Conservation (phyloP, 2,888 invertebrate species). For the Heliothis peltigera region DNA sequence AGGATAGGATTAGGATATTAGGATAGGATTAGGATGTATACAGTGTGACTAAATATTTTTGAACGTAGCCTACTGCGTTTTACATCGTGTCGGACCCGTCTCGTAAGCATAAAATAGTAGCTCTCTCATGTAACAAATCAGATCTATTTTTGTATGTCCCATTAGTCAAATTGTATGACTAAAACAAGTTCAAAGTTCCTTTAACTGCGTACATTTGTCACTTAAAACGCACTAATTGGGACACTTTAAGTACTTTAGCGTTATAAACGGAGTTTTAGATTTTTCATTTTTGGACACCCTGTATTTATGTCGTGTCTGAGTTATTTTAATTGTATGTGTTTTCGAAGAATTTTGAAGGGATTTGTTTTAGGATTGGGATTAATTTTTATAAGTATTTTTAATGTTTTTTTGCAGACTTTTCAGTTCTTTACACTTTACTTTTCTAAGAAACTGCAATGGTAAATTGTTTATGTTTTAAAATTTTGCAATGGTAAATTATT, state of each 20-base stretch:
- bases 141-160: slow-evolving; percentile 81
- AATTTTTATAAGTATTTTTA: no score
- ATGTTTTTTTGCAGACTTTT: no score
- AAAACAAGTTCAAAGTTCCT: slow-evolving; percentile 76
- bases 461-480: no score
- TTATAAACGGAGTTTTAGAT: slow-evolving; percentile 57
- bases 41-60: no score
- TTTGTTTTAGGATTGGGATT: not conserved
- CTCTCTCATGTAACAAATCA: slow-evolving; percentile 76
- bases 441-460: no score
- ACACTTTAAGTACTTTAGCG: slow-evolving; percentile 64
- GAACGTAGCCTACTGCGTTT: not conserved
- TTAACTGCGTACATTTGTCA: slow-evolving; percentile 75
- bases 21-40: no score
- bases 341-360: not conserved
- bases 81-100: slow-evolving; percentile 58
- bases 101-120: slow-evolving; percentile 52
- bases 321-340: slow-evolving; percentile 50
- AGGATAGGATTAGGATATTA: no score
- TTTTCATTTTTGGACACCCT: slow-evolving; percentile 49
- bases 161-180: slow-evolving; percentile 83
- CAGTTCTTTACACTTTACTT: no score
- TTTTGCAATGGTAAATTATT: no score
- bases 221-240: slow-evolving; percentile 72
- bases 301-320: slow-evolving; percentile 45